A percentile compares a stretch with the other conserved stretches of the same genome.
These are phyloP conservation scores for Heliconius ismenius DNA, from an alignment of 2,888 invertebrate species.

Conservation along the genomic window DNA sequence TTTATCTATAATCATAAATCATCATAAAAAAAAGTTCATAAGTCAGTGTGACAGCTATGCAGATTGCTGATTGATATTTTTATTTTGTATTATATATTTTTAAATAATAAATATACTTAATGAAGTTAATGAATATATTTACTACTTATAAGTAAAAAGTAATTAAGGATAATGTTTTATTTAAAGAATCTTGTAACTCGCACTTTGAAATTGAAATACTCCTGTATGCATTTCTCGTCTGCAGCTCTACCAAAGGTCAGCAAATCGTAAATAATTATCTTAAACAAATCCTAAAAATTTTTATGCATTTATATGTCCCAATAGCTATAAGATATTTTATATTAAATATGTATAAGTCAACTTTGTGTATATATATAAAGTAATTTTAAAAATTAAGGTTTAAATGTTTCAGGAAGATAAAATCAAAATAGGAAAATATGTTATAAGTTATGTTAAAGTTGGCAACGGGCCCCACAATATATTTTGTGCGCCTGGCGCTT, in stretches of 20 bases:
- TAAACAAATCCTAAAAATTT: too few species aligned
- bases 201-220: conserved; percentile 46
- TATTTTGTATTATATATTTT: too few species aligned
- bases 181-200: conserved; percentile 45
- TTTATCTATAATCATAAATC: too few species aligned
- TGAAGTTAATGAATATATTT: too few species aligned
- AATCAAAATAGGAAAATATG: conserved; percentile 82
- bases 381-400: neutral
- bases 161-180: conserved; percentile 41
- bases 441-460: conserved; percentile 81
- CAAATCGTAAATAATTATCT: neutral
- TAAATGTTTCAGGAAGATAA: conserved; percentile 81
- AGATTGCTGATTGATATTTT: neutral
- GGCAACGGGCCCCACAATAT: conserved; percentile 84
- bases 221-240: conserved; percentile 49
- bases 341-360: neutral
- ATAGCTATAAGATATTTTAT: neutral
- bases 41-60: neutral
- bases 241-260: conserved; percentile 51
- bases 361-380: neutral
- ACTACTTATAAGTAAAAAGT: neutral
- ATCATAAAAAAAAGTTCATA: too few species aligned
- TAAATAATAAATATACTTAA: too few species aligned
- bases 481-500: conserved; percentile 89
- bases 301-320: neutral